Base-by-base conservation (phyloP, 2,797 vertebrate genomes). In the Neoniphon sammara region DNA sequence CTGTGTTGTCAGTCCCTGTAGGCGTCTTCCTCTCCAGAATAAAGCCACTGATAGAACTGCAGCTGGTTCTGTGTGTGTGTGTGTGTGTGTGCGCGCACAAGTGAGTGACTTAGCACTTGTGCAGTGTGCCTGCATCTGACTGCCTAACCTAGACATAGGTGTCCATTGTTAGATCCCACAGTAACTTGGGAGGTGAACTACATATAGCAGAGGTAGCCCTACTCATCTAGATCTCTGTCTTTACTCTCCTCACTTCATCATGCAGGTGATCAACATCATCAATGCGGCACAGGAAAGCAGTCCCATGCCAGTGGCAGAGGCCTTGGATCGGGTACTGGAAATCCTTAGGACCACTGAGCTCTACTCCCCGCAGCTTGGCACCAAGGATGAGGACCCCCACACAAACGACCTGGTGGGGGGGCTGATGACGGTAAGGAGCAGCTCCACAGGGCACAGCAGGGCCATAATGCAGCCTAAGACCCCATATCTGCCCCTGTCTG, bases 221-320 rank as follows among this genome's bases (percentile, higher is more conserved):
- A 34, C 31, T 34, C 7, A 34, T 34, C 4, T 7, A 56, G 54
- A 30, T 66, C 25, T 47, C 18, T 39, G 4, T 20, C 46, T 15
- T 7, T 17, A 46, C n/a, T 55, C 42, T 36, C 73, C 56, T 79
- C 21, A 17, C 81, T 25, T 34, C 2, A 1, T 75, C 0, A 44
- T 59, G 18, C 83, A 99, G 98, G 96, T 98, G 27, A 99, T 99
- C 86, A 99, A 96, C 90, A 98, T 99, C 90, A 98, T 99, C 91
- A 98, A 95, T 30, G 95, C 96, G 69, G 97, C 97, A 30, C 98
- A 98, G 95, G 97, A 98, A 81, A 97, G 95, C 92, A 98, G 97
- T 66, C 96, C 97, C 0, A 86, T 97, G 93, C 95, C 96, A 0
- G 97, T 99, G 73, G 96, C 96, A 0, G 97, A 98, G 89, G 97